phyloP scores from a whole-genome alignment of 2,797 vertebrate genomes.

The Mormyrops boulengeri region DNA sequence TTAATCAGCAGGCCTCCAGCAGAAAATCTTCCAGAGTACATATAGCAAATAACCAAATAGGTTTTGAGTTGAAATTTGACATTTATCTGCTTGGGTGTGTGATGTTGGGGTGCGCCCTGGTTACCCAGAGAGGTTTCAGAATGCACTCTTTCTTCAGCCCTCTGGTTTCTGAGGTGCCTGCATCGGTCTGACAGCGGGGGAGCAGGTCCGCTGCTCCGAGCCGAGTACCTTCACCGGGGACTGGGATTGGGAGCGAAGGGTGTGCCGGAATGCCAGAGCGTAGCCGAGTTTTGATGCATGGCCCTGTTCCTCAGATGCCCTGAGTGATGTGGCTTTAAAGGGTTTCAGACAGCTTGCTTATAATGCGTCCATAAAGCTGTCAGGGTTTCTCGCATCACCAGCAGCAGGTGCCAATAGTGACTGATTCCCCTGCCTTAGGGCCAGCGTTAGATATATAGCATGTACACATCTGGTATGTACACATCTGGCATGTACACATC shows the following conservation, averaged over 20 bases:
- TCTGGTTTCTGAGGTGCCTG: not conserved
- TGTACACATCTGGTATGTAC: slow-evolving; percentile 41
- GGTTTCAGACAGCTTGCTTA: slow-evolving; percentile 51
- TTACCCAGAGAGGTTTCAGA: not conserved
- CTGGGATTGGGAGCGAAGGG: not conserved
- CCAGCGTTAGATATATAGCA: slow-evolving; percentile 42
- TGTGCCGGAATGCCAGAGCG: slow-evolving; percentile 23
- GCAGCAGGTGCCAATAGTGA: slow-evolving; percentile 49
- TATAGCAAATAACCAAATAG: not conserved
- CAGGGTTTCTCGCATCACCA: slow-evolving; percentile 53
- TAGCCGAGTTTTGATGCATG: slow-evolving; percentile 35
- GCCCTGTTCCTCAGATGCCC: slow-evolving; percentile 39
- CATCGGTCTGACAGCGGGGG: not conserved
- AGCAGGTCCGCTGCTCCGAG: not conserved
- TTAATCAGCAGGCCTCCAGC: not conserved
- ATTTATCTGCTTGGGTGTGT: not conserved
- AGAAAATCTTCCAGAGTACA: not conserved
- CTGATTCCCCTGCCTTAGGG: slow-evolving; percentile 51
- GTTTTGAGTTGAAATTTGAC: not conserved
- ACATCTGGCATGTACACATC: slow-evolving; percentile 45
- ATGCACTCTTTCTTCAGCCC: not conserved
- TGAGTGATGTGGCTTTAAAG: slow-evolving; percentile 61
- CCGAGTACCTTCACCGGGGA: not conserved
- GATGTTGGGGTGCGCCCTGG: not conserved
- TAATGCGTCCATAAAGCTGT: slow-evolving; percentile 57